Conservation (phyloP, 35 echinoderm and acorn worm genomes). For the Eucidaris tribuloides region DNA sequence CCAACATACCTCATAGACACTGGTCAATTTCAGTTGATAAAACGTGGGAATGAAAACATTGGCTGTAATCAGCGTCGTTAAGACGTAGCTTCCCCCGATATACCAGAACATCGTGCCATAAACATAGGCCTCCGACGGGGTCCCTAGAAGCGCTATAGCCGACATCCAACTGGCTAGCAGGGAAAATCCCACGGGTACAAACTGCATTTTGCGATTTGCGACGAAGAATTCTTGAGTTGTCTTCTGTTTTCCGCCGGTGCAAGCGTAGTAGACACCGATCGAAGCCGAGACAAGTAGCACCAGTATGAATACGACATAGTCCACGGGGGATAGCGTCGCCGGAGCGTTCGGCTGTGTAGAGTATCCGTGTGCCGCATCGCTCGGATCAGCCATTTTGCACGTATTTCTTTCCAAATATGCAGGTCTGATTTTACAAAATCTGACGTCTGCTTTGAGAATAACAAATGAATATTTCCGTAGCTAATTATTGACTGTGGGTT, state of each 20-base stretch:
- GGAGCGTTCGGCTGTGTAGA: not conserved
- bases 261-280: conserved; percentile 70
- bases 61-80: conserved; percentile 53
- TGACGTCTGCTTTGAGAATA: no score
- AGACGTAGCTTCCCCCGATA: conserved; percentile 52
- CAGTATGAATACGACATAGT: conserved; percentile 61
- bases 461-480: no score
- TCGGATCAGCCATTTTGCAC: conserved; percentile 23
- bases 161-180: conserved; percentile 71
- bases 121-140: conserved; percentile 59
- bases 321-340: conserved; percentile 35
- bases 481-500: no score
- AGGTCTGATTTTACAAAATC: no score
- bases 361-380: not conserved
- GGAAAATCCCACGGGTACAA: conserved; percentile 69
- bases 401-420: no score
- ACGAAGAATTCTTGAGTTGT: conserved; percentile 73
- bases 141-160: conserved; percentile 70
- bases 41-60: conserved; percentile 71
- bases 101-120: conserved; percentile 84
- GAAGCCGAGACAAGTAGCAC: conserved; percentile 49
- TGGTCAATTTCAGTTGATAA: conserved; percentile 60
- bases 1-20: conserved; percentile 94
- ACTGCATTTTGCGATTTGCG: conserved; percentile 60
- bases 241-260: conserved; percentile 60